A percentile compares a stretch with the other conserved stretches of the same genome.
Conservation (phyloP, 2,888 invertebrate genomes). For the Adineta ricciae region DNA sequence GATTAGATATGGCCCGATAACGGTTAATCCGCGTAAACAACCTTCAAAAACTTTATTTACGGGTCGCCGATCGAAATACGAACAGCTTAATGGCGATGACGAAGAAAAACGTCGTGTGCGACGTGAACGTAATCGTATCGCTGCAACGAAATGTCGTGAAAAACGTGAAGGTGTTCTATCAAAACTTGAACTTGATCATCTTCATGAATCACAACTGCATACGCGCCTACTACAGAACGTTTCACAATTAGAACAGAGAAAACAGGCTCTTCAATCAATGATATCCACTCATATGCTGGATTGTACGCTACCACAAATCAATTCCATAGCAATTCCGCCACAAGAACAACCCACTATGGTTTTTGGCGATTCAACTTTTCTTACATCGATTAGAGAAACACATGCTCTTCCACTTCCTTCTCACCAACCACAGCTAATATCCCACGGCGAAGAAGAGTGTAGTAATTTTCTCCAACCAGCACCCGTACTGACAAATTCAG, state of each 20-base stretch:
- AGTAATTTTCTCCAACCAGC: background rate
- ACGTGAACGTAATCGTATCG: background rate
- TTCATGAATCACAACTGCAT: background rate
- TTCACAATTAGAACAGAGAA: background rate
- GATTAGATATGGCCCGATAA: background rate
- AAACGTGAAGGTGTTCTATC: background rate
- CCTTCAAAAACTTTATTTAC: slow-evolving; percentile 13
- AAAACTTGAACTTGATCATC: background rate
- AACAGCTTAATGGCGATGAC: background rate
- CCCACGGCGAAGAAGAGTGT: background rate
- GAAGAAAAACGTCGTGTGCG: slow-evolving; percentile 13
- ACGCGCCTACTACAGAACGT: background rate
- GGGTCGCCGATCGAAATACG: background rate
- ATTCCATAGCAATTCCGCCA: no score
- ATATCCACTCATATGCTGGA: background rate
- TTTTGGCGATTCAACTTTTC: background rate
- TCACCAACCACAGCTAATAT: no score
- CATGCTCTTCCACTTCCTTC: background rate
- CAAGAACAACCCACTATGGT: background rate
- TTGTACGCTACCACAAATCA: background rate
- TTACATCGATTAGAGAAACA: background rate
- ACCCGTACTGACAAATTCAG: background rate
- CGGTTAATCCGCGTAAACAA: background rate
- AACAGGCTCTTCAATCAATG: background rate
- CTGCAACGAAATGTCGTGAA: slow-evolving; percentile 15